These are phyloP conservation scores for Stichodactyla helianthus DNA, from an alignment of 64 coral and sea anemone species.

Conservation along the genomic window DNA sequence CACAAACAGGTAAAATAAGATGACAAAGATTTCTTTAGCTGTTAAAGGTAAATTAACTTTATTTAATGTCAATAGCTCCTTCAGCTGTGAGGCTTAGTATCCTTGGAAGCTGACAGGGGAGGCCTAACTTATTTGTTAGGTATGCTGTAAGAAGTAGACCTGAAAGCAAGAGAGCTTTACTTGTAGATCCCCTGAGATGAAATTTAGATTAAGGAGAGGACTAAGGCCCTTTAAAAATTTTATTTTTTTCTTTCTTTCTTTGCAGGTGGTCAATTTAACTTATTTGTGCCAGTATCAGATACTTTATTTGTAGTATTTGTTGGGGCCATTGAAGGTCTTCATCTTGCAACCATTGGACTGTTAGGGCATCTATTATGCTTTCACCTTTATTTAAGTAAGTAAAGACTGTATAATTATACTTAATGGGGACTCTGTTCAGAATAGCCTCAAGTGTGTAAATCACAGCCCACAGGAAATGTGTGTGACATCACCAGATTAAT, in stretches of 20 bases:
- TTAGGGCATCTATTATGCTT: constrained; percentile 86
- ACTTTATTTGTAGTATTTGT: constrained; percentile 51
- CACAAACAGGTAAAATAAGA: constrained; percentile 48
- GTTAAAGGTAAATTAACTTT: neutral
- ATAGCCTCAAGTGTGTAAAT: no score
- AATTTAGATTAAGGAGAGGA: neutral
- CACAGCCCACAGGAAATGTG: no score
- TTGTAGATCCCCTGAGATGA: no score
- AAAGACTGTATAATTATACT: neutral
- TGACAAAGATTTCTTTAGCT: no score
- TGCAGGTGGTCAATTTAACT: constrained; percentile 53
- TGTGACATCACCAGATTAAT: no score
- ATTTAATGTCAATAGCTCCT: no score
- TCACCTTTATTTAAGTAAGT: constrained; percentile 97
- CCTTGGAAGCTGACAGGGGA: no score
- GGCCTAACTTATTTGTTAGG: no score
- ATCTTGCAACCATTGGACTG: constrained; percentile 71
- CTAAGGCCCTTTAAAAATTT: neutral
- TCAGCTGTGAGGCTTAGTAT: no score
- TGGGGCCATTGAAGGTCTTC: constrained; percentile 36
- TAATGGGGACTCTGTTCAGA: no score
- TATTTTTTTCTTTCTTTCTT: constrained; percentile 7
- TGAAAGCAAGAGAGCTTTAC: no score
- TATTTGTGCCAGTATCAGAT: constrained; percentile 71
- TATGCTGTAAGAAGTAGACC: no score